Conservation (phyloP, 2,797 vertebrate genomes). For the Babyrousa celebensis region DNA sequence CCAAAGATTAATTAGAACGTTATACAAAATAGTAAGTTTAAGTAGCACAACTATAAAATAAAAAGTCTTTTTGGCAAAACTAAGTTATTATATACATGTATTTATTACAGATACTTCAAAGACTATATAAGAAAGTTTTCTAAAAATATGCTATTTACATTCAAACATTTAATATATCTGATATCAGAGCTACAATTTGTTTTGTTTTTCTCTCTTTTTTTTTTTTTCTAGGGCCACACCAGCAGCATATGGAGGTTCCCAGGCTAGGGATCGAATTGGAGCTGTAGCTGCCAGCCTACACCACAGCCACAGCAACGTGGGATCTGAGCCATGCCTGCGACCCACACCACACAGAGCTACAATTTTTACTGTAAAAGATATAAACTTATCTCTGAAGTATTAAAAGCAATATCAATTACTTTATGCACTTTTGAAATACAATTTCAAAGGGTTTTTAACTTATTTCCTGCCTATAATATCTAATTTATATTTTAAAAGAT, state of each 20-base stretch:
- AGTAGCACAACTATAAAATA: conserved; percentile 44
- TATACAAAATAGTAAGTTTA: conserved; percentile 16
- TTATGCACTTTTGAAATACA: conserved; percentile 19
- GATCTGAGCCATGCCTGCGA: too few species aligned
- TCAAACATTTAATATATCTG: conserved; percentile 39
- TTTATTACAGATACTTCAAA: conserved; percentile 54
- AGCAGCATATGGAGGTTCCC: too few species aligned
- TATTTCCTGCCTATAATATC: not conserved
- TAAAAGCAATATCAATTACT: conserved; percentile 19
- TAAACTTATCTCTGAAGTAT: not conserved
- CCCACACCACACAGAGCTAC: not conserved
- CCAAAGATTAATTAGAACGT: conserved; percentile 4
- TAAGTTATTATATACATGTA: not conserved
- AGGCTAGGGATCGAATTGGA: too few species aligned
- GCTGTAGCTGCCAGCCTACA: too few species aligned
- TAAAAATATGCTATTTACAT: conserved; percentile 31
- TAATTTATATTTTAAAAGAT: conserved; percentile 38
- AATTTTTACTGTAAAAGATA: conserved; percentile 61
- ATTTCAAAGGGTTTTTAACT: conserved; percentile 42
- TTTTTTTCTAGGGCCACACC: too few species aligned
- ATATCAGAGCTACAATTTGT: not conserved
- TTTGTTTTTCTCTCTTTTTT: too few species aligned
- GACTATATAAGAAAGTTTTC: not conserved
- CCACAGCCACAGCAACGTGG: too few species aligned
- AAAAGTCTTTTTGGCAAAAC: not conserved